Evolutionary conservation across 1,140 invertebrate genomes (phyloP).

Genomic region (Dendroctonus valens): DNA sequence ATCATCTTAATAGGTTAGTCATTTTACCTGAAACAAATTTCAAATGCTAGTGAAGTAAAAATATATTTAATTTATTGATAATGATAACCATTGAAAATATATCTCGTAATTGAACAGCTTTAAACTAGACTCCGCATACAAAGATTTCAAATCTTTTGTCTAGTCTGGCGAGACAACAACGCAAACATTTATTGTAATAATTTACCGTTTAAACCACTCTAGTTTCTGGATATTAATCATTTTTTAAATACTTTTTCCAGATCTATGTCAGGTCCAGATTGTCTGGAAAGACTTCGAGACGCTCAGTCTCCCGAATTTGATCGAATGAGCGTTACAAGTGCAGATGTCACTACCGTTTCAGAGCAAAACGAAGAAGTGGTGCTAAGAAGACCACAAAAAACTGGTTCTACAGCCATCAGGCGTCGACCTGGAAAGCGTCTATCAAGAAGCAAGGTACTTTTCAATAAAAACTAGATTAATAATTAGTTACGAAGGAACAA

Average conservation of each 20-base stretch:
- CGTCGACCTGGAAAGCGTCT: conserved; percentile 66
- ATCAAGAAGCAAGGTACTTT: conserved; percentile 60
- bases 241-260: conserved; percentile 47
- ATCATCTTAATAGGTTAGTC: conserved; percentile 56
- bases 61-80: too few species aligned
- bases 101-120: too few species aligned
- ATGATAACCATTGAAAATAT: too few species aligned
- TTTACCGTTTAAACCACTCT: conserved; percentile 2
- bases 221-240: conserved; percentile 35
- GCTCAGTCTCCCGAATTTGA: conserved; percentile 47
- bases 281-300: conserved; percentile 53
- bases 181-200: too few species aligned
- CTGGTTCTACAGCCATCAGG: conserved; percentile 67
- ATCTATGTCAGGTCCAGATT: conserved; percentile 68
- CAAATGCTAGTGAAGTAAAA: too few species aligned
- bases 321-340: conserved; percentile 37
- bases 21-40: neutral
- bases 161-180: too few species aligned
- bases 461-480: neutral
- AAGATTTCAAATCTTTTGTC: too few species aligned
- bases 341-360: conserved; percentile 46
- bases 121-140: too few species aligned
- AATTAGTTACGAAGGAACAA: neutral
- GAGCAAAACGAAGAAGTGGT: conserved; percentile 46
- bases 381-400: conserved; percentile 51